phyloP scores from a whole-genome alignment of 1,140 invertebrate species.

The Lordiphosa clarofinis region DNA sequence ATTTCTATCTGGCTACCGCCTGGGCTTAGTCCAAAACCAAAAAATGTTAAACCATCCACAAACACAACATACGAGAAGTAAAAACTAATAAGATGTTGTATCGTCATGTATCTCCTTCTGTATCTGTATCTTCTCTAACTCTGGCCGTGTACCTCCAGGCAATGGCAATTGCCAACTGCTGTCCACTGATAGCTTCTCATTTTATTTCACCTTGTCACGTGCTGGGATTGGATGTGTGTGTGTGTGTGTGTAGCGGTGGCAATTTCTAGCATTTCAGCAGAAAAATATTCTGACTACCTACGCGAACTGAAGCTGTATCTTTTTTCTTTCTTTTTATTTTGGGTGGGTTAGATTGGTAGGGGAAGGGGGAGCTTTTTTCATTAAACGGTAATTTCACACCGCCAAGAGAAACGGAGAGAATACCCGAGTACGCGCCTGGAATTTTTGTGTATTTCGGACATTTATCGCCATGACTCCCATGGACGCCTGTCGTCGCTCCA shows the following conservation, averaged over 20 bases:
- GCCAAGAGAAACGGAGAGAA: conserved; percentile 9
- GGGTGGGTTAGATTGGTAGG: background rate
- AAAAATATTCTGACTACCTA: conserved; percentile 70
- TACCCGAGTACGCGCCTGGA: conserved; percentile 54
- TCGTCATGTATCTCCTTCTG: conserved; percentile 45
- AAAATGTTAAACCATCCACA: conserved; percentile 1
- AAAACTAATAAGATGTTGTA: conserved; percentile 77
- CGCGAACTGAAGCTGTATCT: conserved; percentile 37
- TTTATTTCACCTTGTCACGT: conserved; percentile 75
- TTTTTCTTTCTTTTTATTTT: conserved; percentile 7
- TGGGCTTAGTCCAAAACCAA: too few species aligned
- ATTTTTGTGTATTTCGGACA: conserved; percentile 58
- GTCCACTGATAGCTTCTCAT: conserved; percentile 69
- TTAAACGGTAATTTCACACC: conserved; percentile 74
- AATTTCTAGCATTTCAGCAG: conserved; percentile 69
- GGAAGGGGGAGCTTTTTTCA: conserved; percentile 53
- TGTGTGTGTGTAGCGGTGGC: conserved; percentile 52
- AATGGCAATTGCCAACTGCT: conserved; percentile 18
- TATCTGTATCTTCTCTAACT: conserved; percentile 32
- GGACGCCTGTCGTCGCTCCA: conserved; percentile 43
- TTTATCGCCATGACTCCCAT: conserved; percentile 49
- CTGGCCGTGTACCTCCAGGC: conserved; percentile 20
- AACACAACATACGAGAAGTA: conserved; percentile 22
- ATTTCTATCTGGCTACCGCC: conserved; percentile 10
- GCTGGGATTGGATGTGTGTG: conserved; percentile 32